Evolutionary conservation across 2,797 vertebrate genomes (phyloP).

Genomic region (Enteromius thamalakanensis): DNA sequence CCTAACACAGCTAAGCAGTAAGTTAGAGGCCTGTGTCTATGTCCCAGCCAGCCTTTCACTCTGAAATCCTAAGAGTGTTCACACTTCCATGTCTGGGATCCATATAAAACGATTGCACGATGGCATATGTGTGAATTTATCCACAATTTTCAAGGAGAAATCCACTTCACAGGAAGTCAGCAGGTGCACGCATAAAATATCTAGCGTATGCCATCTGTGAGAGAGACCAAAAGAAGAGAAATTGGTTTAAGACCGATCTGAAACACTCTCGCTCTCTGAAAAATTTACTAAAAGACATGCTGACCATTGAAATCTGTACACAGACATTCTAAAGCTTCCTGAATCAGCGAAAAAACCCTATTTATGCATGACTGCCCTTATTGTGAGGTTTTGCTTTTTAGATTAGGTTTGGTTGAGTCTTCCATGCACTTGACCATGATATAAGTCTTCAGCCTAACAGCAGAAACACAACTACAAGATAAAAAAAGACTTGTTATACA

Average conservation of each 20-base stretch:
- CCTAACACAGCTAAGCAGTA: conserved; percentile 36
- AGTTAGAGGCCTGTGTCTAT: conserved; percentile 16
- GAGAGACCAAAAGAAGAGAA: conserved; percentile 39
- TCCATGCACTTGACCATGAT: background rate
- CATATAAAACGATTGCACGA: conserved; percentile 58
- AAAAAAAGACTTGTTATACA: background rate
- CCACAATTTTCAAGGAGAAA: conserved; percentile 67
- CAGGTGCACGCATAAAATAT: conserved; percentile 51
- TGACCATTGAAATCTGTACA: conserved; percentile 5
- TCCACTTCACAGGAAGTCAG: conserved; percentile 62
- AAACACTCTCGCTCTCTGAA: background rate
- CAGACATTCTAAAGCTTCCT: conserved; percentile 7
- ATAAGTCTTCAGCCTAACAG: background rate
- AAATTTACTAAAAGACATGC: conserved; percentile 9
- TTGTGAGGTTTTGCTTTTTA: background rate
- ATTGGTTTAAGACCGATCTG: background rate
- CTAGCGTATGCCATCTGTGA: conserved; percentile 41
- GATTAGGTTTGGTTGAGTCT: background rate
- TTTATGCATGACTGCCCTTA: background rate
- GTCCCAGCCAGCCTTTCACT: conserved; percentile 41
- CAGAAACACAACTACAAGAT: background rate
- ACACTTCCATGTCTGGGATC: background rate
- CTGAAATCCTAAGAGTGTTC: conserved; percentile 33
- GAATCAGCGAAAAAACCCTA: background rate
- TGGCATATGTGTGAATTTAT: conserved; percentile 66